These are phyloP conservation scores for Lanius ludovicianus DNA, from an alignment of 2,113 vertebrate genomes.

Conservation along the genomic window DNA sequence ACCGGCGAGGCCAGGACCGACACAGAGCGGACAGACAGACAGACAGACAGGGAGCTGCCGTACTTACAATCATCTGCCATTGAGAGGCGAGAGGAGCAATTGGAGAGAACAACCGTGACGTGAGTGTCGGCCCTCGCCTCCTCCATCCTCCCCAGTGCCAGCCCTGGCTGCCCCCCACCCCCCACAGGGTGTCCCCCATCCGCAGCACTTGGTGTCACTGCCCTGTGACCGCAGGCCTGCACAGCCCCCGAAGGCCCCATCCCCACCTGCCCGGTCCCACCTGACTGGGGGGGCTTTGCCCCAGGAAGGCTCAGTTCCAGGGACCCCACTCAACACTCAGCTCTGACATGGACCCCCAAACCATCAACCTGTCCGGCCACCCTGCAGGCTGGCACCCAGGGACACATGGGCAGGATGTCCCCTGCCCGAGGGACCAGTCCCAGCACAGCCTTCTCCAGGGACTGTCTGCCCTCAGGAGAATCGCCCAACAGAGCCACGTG, in stretches of 20 bases:
- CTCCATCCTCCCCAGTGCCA: not conserved
- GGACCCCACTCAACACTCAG: fast-evolving
- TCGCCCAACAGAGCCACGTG: fast-evolving
- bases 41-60: slow-evolving; percentile 84
- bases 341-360: not conserved
- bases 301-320: not conserved
- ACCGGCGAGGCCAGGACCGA: slow-evolving; percentile 77
- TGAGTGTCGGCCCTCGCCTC: slow-evolving; percentile 33
- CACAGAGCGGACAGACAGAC: slow-evolving; percentile 89
- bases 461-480: not conserved
- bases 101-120: slow-evolving; percentile 57
- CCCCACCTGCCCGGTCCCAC: not conserved
- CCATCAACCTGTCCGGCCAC: not conserved
- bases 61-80: slow-evolving; percentile 99
- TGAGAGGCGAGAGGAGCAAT: slow-evolving; percentile 64
- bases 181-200: not conserved
- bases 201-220: fast-evolving
- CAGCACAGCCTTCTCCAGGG: not conserved
- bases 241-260: not conserved
- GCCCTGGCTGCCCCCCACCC: not conserved
- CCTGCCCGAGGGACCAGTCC: not conserved
- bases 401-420: not conserved
- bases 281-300: not conserved
- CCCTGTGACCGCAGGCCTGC: not conserved
- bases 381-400: not conserved